These are phyloP conservation scores for Drosophila meridionalis DNA, from an alignment of 2,888 invertebrate species.

Conservation along the genomic window DNA sequence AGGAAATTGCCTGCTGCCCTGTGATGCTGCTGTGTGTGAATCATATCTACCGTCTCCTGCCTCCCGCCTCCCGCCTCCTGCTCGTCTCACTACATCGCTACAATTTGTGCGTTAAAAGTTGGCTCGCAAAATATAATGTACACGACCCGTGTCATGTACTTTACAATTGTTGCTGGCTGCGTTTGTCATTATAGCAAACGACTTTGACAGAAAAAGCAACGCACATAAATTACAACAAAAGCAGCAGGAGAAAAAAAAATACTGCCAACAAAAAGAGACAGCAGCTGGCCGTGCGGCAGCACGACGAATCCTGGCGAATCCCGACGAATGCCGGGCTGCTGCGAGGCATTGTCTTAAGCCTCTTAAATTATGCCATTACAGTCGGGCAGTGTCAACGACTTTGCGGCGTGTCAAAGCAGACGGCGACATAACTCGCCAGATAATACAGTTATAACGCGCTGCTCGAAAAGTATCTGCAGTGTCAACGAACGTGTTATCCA, in stretches of 20 bases:
- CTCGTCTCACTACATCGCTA: slow-evolving; percentile 6
- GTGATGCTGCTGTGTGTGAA: neutral
- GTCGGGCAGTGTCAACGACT: slow-evolving; percentile 66
- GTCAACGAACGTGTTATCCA: slow-evolving; percentile 54
- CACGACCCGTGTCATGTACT: slow-evolving; percentile 70
- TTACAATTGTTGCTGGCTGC: slow-evolving; percentile 72
- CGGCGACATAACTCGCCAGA: slow-evolving; percentile 65
- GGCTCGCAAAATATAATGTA: slow-evolving; percentile 61
- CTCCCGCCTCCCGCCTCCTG: neutral
- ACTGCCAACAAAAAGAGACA: slow-evolving; percentile 29
- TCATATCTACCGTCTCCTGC: neutral
- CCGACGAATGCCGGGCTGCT: neutral
- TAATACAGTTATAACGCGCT: slow-evolving; percentile 70
- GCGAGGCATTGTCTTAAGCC: slow-evolving; percentile 65
- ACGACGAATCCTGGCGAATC: neutral
- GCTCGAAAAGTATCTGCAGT: slow-evolving; percentile 20
- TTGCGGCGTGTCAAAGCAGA: slow-evolving; percentile 33
- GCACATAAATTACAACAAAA: slow-evolving; percentile 46
- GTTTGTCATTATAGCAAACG: slow-evolving; percentile 72
- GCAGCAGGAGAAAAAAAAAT: slow-evolving; percentile 10
- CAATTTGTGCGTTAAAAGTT: slow-evolving; percentile 60
- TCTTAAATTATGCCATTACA: slow-evolving; percentile 65
- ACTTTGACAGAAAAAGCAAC: slow-evolving; percentile 58
- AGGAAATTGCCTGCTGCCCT: slow-evolving; percentile 60
- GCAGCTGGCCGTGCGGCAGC: slow-evolving; percentile 51